Evolutionary conservation across 2,888 invertebrate genomes (phyloP).

Genomic region (Xestia c-nigrum): DNA sequence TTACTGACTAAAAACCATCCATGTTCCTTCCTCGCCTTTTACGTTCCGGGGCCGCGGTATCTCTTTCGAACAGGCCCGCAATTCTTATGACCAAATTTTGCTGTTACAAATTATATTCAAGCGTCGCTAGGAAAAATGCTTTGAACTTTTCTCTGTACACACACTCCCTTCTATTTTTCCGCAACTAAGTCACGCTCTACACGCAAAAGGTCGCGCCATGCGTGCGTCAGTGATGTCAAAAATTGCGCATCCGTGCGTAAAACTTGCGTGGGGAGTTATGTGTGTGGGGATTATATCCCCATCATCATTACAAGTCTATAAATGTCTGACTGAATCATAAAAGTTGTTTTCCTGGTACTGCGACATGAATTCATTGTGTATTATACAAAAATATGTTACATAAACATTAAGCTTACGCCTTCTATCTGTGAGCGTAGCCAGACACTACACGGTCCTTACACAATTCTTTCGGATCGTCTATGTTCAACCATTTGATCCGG

Average conservation of each 20-base stretch:
- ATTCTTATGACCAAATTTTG: background rate
- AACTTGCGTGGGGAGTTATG: conserved; percentile 14
- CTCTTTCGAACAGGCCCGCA: no score
- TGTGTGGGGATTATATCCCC: conserved; percentile 10
- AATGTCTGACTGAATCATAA: conserved; percentile 18
- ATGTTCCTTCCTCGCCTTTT: no score
- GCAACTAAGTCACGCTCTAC: conserved; percentile 7
- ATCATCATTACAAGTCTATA: conserved; percentile 38
- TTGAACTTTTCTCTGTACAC: background rate
- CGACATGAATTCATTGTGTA: background rate
- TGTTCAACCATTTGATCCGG: no score
- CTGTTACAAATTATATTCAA: background rate
- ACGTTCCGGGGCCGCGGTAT: no score
- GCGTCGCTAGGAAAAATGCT: background rate
- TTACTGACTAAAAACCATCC: no score
- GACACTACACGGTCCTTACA: background rate
- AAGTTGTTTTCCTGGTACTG: conserved; percentile 5
- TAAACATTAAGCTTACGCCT: no score
- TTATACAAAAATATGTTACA: background rate
- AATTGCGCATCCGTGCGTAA: conserved; percentile 37
- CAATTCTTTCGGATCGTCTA: background rate
- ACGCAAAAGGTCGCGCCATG: conserved; percentile 41
- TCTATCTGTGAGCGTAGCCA: no score
- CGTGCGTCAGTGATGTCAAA: conserved; percentile 45
- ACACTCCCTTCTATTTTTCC: background rate